phyloP scores from a whole-genome alignment of 1,140 invertebrate species.

The Frieseomelitta varia region DNA sequence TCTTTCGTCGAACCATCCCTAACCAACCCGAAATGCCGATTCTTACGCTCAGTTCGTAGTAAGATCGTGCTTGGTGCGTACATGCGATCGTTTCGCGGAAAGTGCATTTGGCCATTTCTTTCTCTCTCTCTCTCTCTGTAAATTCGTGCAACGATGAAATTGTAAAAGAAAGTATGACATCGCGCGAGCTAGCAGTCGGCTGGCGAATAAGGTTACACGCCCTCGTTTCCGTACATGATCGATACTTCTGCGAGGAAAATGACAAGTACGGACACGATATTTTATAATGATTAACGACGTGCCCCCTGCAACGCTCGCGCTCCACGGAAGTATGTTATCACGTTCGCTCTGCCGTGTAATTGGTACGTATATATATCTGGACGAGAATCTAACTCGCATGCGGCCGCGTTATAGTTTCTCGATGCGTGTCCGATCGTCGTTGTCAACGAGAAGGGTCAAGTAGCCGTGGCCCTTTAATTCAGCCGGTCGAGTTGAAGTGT shows the following conservation, averaged over 20 bases:
- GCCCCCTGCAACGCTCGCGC: background rate
- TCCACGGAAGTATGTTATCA: background rate
- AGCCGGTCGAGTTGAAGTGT: background rate
- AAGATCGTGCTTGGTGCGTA: slow-evolving; percentile 26
- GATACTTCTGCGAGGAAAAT: slow-evolving; percentile 6
- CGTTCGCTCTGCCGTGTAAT: background rate
- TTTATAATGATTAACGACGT: background rate
- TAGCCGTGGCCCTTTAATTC: slow-evolving; percentile 42
- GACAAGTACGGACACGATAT: background rate
- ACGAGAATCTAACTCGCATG: background rate
- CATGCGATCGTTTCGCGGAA: background rate
- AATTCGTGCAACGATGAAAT: background rate
- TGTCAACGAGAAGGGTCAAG: slow-evolving; percentile 42
- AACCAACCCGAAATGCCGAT: slow-evolving; percentile 23
- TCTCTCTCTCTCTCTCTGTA: background rate
- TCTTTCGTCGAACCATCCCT: background rate
- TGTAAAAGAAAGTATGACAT: background rate
- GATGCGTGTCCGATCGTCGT: background rate
- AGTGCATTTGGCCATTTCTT: background rate
- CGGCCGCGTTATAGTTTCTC: background rate
- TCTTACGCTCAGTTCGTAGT: slow-evolving; percentile 33
- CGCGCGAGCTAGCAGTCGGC: background rate
- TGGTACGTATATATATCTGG: too few relatives aligned
- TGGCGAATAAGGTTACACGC: slow-evolving; percentile 13
- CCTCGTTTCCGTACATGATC: background rate